Evolutionary conservation across 2,113 vertebrate species (phyloP).

Genomic region (Melospiza melodia): DNA sequence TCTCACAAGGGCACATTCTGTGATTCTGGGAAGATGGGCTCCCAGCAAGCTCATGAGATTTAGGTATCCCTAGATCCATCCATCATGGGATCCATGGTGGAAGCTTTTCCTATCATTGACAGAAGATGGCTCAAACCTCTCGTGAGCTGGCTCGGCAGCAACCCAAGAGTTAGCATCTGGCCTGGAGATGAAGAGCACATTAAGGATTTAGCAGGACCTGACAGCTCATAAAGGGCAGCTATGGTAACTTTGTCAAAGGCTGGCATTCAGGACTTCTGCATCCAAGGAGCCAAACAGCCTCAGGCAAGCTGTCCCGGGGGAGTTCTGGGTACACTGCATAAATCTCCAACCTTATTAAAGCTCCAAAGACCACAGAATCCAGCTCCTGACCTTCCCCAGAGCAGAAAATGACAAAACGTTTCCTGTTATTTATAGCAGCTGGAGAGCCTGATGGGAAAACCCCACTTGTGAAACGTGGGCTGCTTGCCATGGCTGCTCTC

Average conservation of each 20-base stretch:
- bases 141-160: accelerated
- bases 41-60: neutral
- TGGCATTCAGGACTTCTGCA: neutral
- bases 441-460: conserved; percentile 65
- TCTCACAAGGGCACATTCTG: neutral
- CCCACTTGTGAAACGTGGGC: conserved; percentile 51
- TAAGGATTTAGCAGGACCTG: neutral
- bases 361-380: conserved; percentile 23
- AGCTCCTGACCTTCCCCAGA: conserved; percentile 26
- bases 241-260: conserved; percentile 15
- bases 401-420: conserved; percentile 38
- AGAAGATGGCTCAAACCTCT: neutral
- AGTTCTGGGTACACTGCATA: neutral
- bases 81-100: neutral
- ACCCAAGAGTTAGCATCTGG: neutral
- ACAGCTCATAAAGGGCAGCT: neutral
- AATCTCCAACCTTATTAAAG: conserved; percentile 28
- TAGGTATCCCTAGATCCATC: neutral
- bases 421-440: conserved; percentile 69
- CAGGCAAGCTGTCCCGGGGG: neutral
- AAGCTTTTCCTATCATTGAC: neutral
- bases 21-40: neutral
- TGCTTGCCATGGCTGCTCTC: neutral
- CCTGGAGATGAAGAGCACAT: neutral
- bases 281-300: neutral